Evolutionary conservation across 2,888 invertebrate species (phyloP).

Genomic region (Vanessa cardui): DNA sequence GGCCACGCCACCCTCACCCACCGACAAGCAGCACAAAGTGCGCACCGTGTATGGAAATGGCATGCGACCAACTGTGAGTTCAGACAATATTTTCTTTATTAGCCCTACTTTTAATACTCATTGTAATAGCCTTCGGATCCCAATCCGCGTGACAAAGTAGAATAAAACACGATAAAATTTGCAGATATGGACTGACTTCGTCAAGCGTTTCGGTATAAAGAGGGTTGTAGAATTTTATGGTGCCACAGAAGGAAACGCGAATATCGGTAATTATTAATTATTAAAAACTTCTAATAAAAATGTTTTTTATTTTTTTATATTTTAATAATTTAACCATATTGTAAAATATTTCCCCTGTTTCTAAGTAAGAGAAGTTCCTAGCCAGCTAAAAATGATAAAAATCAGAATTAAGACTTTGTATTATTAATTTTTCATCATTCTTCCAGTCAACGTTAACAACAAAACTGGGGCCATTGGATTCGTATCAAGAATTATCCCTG

Average conservation of each 20-base stretch:
- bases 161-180: constrained; percentile 36
- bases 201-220: constrained; percentile 92
- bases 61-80: constrained; percentile 86
- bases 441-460: constrained; percentile 95
- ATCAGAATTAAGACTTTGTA: neutral
- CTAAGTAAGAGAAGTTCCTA: too few species aligned
- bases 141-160: too few species aligned
- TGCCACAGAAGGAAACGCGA: constrained; percentile 99
- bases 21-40: constrained; percentile 89
- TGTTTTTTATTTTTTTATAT: neutral
- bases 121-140: too few species aligned
- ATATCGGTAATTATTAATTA: constrained; percentile 85
- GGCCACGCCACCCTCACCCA: constrained; percentile 85
- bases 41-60: constrained; percentile 96
- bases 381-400: too few species aligned
- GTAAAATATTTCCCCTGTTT: too few species aligned
- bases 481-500: constrained; percentile 93
- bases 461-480: constrained; percentile 98
- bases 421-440: neutral
- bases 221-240: constrained; percentile 97
- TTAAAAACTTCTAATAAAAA: neutral
- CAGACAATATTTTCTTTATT: too few species aligned
- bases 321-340: neutral
- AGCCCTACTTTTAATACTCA: too few species aligned
- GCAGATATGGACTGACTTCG: constrained; percentile 96